Evolutionary conservation across 2,797 vertebrate species (phyloP), one percentile per base, ranked within the genome.

Genomic region (Amblyraja radiata): DNA sequence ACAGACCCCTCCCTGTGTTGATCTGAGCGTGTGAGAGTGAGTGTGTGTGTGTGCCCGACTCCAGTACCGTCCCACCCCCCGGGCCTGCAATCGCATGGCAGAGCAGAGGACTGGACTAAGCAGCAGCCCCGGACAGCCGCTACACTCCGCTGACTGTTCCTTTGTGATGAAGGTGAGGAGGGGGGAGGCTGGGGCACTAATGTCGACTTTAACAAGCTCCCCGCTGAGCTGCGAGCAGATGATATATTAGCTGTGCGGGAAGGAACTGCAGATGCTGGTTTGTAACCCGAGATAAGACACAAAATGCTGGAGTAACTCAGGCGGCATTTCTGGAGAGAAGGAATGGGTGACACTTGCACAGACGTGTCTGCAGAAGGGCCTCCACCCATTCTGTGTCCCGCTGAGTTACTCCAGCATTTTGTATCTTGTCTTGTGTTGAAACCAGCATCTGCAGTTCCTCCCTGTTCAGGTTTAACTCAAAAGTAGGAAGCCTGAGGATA

Each of bases 111-210:
- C n/a, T 65, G 54, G 84, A 65, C 21, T 54, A 68, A 32, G 28
- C 61, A 3, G 61, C 63, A 8, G 32, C 16, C 14, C n/a, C 36
- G 84, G 61, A 68, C 61, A 88, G 16, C 1, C 23, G 16, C 84
- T n/a, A 4, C n/a, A 13, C n/a, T 68, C 65, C 7, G 81, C 13
- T 25, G n/a, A 1, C 80, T 54, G 8, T 46, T 13, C 32, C 83
- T 86, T 63, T 86, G 84, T 68, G 84, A 88, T 88, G 84, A 88
- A 88, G 84, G 84, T 88, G 36, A 88, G 84, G 9, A 1, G 5
- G 46, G 46, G 46, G 46, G 84, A 14, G 36, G 1, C 1, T 0
- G 39, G 39, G 16, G 1, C 32, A 21, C 6, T 0, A 3, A 3
- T 28, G 74, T 78, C 11, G 21, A 16, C n/a, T 32, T 54, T 54